Evolutionary conservation across 2,797 vertebrate genomes (phyloP).

Genomic region (Nothura maculosa): DNA sequence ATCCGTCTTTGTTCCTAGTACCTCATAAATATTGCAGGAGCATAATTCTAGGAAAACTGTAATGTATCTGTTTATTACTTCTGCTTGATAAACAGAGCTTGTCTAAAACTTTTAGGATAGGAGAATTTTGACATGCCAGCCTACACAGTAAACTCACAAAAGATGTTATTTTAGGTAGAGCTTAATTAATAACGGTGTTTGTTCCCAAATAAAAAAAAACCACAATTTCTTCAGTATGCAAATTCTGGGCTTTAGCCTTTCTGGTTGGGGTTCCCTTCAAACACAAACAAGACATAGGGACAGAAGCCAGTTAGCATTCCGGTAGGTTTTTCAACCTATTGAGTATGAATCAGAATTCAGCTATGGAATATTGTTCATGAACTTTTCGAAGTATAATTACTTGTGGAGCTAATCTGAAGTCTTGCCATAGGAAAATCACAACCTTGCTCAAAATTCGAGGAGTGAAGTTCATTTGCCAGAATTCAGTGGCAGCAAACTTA

Average conservation of each 20-base stretch:
- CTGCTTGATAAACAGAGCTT: no score
- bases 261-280: not conserved
- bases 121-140: not conserved
- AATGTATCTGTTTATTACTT: not conserved
- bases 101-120: not conserved
- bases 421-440: not conserved
- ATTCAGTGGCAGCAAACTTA: not conserved
- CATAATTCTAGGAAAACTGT: not conserved
- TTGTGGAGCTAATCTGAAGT: not conserved
- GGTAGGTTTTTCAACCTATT: not conserved
- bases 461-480: not conserved
- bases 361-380: not conserved
- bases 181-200: slow-evolving; percentile 21
- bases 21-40: not conserved
- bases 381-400: not conserved
- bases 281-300: not conserved
- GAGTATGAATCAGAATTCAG: not conserved
- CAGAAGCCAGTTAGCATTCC: not conserved
- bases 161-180: not conserved
- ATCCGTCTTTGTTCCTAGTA: not conserved
- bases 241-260: not conserved
- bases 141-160: not conserved
- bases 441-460: not conserved
- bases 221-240: not conserved
- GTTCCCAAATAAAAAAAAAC: slow-evolving; percentile 49